Percentiles rank a stretch among this genome's conserved stretches.
phyloP scores from a whole-genome alignment of 2,113 vertebrate species.

The Seriola dumerili region DNA sequence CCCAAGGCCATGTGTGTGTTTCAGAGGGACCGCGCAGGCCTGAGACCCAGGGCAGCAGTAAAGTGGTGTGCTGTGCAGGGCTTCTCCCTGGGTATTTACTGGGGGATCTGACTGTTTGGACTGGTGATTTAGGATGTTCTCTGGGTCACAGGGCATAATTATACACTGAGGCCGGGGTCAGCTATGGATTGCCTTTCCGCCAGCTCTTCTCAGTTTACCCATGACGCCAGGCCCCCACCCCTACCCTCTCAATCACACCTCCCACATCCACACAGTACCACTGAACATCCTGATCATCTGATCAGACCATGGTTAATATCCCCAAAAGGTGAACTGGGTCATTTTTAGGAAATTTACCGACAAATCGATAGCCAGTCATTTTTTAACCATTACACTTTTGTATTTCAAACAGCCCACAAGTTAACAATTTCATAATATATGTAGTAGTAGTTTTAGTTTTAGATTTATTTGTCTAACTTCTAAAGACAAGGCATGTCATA shows the following conservation, averaged over 20 bases:
- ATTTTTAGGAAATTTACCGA: background rate
- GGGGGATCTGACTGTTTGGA: constrained; percentile 73
- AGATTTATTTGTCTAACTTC: background rate
- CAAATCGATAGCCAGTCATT: background rate
- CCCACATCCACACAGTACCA: constrained; percentile 9
- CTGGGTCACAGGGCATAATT: constrained; percentile 77
- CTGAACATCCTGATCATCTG: background rate
- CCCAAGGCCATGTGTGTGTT: constrained; percentile 35
- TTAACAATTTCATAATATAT: background rate
- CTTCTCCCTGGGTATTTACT: constrained; percentile 62
- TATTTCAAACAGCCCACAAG: no score
- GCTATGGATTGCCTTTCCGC: constrained; percentile 68
- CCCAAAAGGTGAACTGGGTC: background rate
- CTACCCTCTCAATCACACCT: constrained; percentile 32
- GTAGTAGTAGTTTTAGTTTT: background rate
- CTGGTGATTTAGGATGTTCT: constrained; percentile 79
- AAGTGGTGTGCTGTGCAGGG: constrained; percentile 36
- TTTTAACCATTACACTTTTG: background rate
- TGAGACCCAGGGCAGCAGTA: constrained; percentile 42
- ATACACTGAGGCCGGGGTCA: constrained; percentile 75
- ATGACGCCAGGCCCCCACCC: constrained; percentile 49
- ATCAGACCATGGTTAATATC: constrained; percentile 10
- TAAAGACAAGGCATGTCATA: background rate
- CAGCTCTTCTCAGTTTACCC: constrained; percentile 72
- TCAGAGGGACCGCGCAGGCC: constrained; percentile 43